These are phyloP conservation scores for Tinea semifulvella DNA, from an alignment of 2,888 invertebrate species.

Conservation along the genomic window DNA sequence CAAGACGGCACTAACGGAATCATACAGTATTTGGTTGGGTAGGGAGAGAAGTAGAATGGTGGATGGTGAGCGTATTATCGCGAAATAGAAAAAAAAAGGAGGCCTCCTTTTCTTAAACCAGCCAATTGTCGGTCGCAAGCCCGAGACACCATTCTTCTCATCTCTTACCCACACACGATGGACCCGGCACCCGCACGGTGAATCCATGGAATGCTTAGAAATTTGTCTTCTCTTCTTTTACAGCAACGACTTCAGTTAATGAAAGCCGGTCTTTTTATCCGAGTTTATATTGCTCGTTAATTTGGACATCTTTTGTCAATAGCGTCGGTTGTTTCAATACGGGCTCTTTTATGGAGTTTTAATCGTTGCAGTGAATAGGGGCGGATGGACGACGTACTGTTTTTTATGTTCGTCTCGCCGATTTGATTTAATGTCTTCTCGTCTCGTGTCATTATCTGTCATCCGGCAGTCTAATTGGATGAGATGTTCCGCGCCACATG, in stretches of 20 bases:
- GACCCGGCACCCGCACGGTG: too few species aligned
- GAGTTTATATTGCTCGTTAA: slow-evolving; percentile 11
- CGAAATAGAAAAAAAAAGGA: too few species aligned
- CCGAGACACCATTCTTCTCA: too few species aligned
- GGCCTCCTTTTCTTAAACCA: too few species aligned
- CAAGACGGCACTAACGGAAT: too few species aligned
- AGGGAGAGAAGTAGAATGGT: too few species aligned
- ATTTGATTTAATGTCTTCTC: slow-evolving; percentile 21
- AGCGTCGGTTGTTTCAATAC: slow-evolving; percentile 15
- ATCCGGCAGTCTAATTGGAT: slow-evolving; percentile 20
- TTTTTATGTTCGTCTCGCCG: slow-evolving; percentile 11
- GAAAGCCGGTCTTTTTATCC: slow-evolving; percentile 5
- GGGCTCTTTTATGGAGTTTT: slow-evolving; percentile 15
- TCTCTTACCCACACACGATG: too few species aligned
- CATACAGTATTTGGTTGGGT: too few species aligned
- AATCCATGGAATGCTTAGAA: too few species aligned
- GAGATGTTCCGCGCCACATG: slow-evolving; percentile 18
- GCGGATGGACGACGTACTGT: slow-evolving; percentile 15
- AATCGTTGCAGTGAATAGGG: slow-evolving; percentile 18
- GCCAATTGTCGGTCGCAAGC: too few species aligned
- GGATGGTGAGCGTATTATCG: too few species aligned
- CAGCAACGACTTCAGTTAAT: not conserved
- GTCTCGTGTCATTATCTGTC: slow-evolving; percentile 21
- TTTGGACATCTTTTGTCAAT: slow-evolving; percentile 12
- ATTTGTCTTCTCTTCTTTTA: too few species aligned